Evolutionary conservation across 2,797 vertebrate genomes (phyloP).

Genomic region (Sandelia bainsii): DNA sequence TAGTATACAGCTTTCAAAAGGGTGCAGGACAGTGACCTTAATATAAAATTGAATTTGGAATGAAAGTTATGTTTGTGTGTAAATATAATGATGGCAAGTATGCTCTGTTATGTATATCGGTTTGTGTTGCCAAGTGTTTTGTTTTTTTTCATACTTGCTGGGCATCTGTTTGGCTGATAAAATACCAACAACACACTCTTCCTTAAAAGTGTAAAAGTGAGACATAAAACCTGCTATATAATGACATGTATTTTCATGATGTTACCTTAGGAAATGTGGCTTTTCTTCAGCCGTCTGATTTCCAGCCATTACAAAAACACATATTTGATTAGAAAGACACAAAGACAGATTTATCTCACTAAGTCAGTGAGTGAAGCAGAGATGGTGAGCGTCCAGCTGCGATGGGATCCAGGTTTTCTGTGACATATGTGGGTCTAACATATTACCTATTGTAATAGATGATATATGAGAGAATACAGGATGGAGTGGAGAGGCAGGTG

Average conservation of each 20-base stretch:
- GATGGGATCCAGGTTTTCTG: conserved; percentile 61
- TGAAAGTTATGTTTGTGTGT: neutral
- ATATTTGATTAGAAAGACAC: conserved; percentile 22
- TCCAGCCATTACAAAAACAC: conserved; percentile 8
- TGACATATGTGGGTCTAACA: conserved; percentile 56
- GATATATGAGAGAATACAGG: conserved; percentile 64
- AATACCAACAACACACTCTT: neutral
- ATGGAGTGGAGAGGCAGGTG: conserved; percentile 63
- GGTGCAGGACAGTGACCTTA: neutral
- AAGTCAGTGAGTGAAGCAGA: conserved; percentile 12
- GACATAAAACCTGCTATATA: neutral
- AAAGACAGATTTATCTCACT: conserved; percentile 17
- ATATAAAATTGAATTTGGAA: neutral
- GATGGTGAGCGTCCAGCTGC: conserved; percentile 35
- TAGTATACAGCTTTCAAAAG: neutral
- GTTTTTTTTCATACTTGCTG: too few species aligned
- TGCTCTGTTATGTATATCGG: neutral
- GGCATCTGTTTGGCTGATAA: neutral
- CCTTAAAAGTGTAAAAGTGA: neutral
- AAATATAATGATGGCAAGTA: neutral
- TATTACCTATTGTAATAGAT: conserved; percentile 69
- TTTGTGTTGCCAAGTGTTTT: neutral
- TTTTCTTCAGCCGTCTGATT: neutral
- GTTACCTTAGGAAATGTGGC: neutral
- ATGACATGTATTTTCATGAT: neutral